A percentile compares a stretch with the other conserved stretches of the same genome.
phyloP scores from a whole-genome alignment of 2,113 vertebrate species.

The Prunella fulvescens region DNA sequence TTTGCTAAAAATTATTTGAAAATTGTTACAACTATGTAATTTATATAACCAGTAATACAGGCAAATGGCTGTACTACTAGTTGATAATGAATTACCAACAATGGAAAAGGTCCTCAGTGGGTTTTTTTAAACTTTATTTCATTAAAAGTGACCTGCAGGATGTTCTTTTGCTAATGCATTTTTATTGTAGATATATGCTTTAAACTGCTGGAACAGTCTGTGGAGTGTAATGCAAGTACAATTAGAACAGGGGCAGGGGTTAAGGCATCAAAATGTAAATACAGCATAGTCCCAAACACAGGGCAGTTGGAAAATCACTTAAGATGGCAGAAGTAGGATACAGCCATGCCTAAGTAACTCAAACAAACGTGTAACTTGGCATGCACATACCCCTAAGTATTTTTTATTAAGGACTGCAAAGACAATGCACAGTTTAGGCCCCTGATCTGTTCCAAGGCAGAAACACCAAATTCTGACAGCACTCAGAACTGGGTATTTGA shows the following conservation, averaged over 20 bases:
- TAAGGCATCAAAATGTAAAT: background rate
- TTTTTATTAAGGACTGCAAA: background rate
- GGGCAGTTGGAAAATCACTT: background rate
- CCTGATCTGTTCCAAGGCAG: background rate
- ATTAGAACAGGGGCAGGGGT: background rate
- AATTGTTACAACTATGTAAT: background rate
- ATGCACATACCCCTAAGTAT: background rate
- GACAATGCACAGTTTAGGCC: background rate
- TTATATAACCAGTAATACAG: background rate
- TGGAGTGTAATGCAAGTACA: background rate
- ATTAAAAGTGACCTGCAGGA: background rate
- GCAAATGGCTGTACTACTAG: background rate
- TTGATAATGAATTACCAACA: background rate
- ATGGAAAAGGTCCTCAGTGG: background rate
- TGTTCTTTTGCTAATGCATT: background rate
- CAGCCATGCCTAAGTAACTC: background rate
- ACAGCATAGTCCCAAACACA: background rate
- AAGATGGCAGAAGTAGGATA: background rate
- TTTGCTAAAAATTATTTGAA: background rate
- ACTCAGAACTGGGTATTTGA: background rate
- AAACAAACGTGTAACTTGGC: background rate
- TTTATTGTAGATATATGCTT: background rate
- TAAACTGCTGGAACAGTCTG: background rate
- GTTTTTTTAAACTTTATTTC: background rate
- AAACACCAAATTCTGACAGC: background rate